phyloP scores from a whole-genome alignment of 2,797 vertebrate genomes.

The Pipistrellus kuhlii region DNA sequence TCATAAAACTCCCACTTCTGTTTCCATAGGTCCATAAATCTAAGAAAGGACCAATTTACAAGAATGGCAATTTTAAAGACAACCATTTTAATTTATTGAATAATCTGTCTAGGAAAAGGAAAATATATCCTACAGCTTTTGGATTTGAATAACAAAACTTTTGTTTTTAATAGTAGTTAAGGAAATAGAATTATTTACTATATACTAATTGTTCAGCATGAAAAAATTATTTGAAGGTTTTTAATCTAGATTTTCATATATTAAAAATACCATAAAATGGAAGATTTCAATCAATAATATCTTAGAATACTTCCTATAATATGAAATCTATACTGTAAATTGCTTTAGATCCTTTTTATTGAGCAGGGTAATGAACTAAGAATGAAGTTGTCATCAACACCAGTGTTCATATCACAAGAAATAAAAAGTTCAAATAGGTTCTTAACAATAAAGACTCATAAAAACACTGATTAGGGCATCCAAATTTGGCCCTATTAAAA shows the following conservation, averaged over 20 bases:
- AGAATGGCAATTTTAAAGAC: conserved; percentile 49
- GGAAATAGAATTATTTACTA: conserved; percentile 25
- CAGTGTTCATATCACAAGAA: conserved; percentile 1
- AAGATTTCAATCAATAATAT: conserved; percentile 3
- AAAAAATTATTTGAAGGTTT: conserved; percentile 8
- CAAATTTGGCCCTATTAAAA: conserved; percentile 50
- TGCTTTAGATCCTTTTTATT: conserved; percentile 35
- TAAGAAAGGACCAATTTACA: conserved; percentile 31
- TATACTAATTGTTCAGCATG: background rate
- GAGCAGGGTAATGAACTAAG: background rate
- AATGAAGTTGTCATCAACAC: background rate
- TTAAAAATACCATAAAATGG: conserved; percentile 59
- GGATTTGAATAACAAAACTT: background rate
- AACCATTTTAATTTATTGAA: conserved; percentile 35
- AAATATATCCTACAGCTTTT: background rate
- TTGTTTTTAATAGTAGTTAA: conserved; percentile 33
- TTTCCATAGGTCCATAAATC: background rate
- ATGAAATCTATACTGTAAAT: conserved; percentile 22
- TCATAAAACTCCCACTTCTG: background rate
- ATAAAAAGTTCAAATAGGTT: conserved; percentile 40
- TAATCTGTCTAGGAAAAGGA: conserved; percentile 21
- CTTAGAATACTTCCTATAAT: conserved; percentile 45
- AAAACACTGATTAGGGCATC: background rate
- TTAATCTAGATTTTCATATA: conserved; percentile 39
- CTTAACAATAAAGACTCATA: conserved; percentile 43